Conservation (phyloP, 1,140 invertebrate species). For the Spodoptera litura region DNA sequence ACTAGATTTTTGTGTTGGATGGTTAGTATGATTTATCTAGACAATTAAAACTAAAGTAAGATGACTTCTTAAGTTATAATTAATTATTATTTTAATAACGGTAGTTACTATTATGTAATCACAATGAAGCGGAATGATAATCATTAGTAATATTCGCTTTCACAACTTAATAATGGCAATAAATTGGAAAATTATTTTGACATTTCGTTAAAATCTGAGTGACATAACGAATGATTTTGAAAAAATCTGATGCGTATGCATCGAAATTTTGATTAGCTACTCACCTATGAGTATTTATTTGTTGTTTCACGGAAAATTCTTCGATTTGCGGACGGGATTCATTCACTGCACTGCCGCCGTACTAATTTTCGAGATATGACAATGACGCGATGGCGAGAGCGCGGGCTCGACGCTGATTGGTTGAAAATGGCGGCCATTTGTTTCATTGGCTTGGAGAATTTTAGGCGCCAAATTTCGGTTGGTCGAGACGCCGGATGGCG, state of each 20-base stretch:
- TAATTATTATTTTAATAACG: conserved; percentile 8
- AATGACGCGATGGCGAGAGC: conserved; percentile 83
- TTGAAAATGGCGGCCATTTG: conserved; percentile 80
- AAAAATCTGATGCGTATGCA: conserved; percentile 16
- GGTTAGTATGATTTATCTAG: conserved; percentile 48
- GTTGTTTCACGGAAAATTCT: conserved; percentile 77
- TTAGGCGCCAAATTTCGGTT: conserved; percentile 86
- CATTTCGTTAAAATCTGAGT: conserved; percentile 48
- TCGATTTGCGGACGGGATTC: conserved; percentile 83
- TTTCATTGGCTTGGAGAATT: conserved; percentile 74
- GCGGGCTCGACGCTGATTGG: conserved; percentile 80
- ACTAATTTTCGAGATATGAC: conserved; percentile 85
- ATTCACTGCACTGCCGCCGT: conserved; percentile 83
- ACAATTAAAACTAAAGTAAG: conserved; percentile 32
- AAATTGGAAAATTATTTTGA: conserved; percentile 60
- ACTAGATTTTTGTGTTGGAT: conserved; percentile 71
- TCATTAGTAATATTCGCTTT: conserved; percentile 45
- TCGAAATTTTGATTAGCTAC: conserved; percentile 48
- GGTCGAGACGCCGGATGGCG: conserved; percentile 83
- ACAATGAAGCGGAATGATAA: conserved; percentile 24
- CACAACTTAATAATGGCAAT: conserved; percentile 51
- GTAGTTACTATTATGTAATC: conserved; percentile 13
- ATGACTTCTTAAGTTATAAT: conserved; percentile 15
- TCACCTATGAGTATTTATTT: conserved; percentile 72
- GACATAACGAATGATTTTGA: conserved; percentile 36